These are phyloP conservation scores for Mechanitis mazaeus DNA, from an alignment of 2,888 invertebrate species.

Conservation along the genomic window DNA sequence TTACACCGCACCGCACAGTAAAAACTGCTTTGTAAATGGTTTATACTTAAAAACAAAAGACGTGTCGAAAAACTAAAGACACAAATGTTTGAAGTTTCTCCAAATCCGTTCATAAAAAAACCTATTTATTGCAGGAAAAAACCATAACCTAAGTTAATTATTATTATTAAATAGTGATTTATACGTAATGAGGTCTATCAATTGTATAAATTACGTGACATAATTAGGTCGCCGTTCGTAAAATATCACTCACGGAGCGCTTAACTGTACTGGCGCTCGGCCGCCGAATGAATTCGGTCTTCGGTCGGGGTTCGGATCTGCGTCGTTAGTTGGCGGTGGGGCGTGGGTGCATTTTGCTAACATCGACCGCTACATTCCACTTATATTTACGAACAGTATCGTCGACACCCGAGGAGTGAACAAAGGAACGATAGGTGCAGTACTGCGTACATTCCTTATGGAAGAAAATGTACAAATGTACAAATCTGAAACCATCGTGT, in stretches of 20 bases:
- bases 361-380: constrained; percentile 47
- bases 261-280: constrained; percentile 10
- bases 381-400: constrained; percentile 27
- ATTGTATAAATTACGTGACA: constrained; percentile 6
- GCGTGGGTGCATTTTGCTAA: constrained; percentile 26
- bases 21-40: not conserved
- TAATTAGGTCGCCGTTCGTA: not conserved
- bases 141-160: not conserved
- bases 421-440: constrained; percentile 39
- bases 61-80: not conserved
- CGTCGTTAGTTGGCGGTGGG: constrained; percentile 22
- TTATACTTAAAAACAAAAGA: not conserved
- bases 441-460: constrained; percentile 33
- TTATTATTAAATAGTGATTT: constrained; percentile 1
- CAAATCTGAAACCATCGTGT: constrained; percentile 32
- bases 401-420: constrained; percentile 40
- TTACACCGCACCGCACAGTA: not conserved
- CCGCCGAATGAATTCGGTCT: constrained; percentile 17
- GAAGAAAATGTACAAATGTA: constrained; percentile 41
- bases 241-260: constrained; percentile 7
- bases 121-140: not conserved
- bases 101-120: not conserved
- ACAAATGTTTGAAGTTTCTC: constrained; percentile 1
- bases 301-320: not conserved
- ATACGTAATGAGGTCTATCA: constrained; percentile 1